Conservation (phyloP, 2,113 vertebrate species). For the Xenopus borealis region DNA sequence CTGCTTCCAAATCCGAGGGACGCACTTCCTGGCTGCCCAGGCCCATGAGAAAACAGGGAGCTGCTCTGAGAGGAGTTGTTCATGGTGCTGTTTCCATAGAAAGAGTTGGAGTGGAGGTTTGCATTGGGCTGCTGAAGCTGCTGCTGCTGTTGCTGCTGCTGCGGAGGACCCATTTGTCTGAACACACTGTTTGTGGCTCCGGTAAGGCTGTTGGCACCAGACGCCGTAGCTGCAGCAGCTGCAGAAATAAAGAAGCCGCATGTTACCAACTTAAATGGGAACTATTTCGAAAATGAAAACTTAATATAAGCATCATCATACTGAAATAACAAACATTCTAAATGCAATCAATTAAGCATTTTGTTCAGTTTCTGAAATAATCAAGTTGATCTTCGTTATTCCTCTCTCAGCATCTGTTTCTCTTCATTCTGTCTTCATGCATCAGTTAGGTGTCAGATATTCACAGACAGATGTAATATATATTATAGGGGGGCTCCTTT, state of each 20-base stretch:
- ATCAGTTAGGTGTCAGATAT: no score
- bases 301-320: no score
- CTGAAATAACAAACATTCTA: no score
- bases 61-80: conserved; percentile 89
- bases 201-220: conserved; percentile 83
- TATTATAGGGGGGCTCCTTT: no score
- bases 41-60: conserved; percentile 91
- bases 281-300: no score
- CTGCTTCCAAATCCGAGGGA: conserved; percentile 90
- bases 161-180: conserved; percentile 83
- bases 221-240: conserved; percentile 86
- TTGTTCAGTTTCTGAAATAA: no score
- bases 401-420: no score
- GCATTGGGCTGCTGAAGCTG: conserved; percentile 79
- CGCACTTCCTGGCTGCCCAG: conserved; percentile 79
- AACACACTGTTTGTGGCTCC: conserved; percentile 89
- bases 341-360: no score
- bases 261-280: no score
- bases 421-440: no score
- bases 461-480: no score
- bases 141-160: conserved; percentile 73
- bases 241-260: conserved; percentile 46
- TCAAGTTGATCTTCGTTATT: no score
- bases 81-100: conserved; percentile 87
- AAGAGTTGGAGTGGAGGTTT: conserved; percentile 86